Percentiles rank a stretch among this genome's conserved stretches.
Evolutionary conservation across 2,797 vertebrate species (phyloP).

Genomic region (Catostomus latipinnis): DNA sequence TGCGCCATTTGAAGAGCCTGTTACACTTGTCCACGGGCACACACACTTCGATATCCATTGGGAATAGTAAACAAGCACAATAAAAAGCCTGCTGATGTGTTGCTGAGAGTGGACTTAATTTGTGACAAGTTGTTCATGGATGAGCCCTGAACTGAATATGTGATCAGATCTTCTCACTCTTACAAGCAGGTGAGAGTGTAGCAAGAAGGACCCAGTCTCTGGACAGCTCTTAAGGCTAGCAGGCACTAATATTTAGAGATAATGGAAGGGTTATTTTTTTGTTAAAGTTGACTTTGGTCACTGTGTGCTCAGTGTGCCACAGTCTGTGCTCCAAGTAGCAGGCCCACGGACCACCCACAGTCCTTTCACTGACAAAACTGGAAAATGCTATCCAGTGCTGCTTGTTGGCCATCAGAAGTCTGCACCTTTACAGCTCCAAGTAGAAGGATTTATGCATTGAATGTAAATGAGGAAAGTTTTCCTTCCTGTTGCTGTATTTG

Average conservation of each 20-base stretch:
- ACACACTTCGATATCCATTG: not conserved
- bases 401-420: too few species aligned
- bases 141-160: constrained; percentile 5
- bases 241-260: not conserved
- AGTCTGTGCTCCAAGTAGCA: too few species aligned
- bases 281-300: not conserved
- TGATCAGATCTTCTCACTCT: constrained; percentile 4
- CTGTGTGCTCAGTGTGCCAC: not conserved
- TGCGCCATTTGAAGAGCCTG: constrained; percentile 29
- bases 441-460: too few species aligned
- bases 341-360: too few species aligned
- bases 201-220: not conserved
- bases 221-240: not conserved
- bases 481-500: too few species aligned
- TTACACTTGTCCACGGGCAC: not conserved
- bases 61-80: not conserved
- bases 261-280: not conserved
- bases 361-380: too few species aligned
- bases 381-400: too few species aligned
- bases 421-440: too few species aligned
- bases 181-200: not conserved
- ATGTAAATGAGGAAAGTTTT: too few species aligned
- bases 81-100: constrained; percentile 2
- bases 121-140: constrained; percentile 23
- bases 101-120: not conserved